phyloP scores from a whole-genome alignment of 1,140 invertebrate species.

The Ctenoplectra terminalis region DNA sequence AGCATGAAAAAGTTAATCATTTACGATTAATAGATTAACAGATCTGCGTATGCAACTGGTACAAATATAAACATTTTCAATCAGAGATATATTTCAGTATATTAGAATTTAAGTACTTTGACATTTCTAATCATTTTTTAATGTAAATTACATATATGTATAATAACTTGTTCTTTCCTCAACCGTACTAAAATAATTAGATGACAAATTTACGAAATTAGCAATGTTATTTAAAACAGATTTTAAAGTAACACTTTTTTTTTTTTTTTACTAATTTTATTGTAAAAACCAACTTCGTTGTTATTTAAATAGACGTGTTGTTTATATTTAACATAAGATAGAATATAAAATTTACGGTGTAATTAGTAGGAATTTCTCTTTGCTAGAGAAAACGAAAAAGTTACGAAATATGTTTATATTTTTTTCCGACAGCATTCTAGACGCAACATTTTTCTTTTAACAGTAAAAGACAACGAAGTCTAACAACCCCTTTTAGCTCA shows the following conservation, averaged over 20 bases:
- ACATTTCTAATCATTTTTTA: not conserved
- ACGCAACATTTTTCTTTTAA: slow-evolving; percentile 73
- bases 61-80: too few species aligned
- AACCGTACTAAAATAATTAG: not conserved
- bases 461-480: slow-evolving; percentile 78
- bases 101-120: too few species aligned
- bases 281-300: too few species aligned
- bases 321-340: too few species aligned
- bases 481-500: slow-evolving; percentile 62
- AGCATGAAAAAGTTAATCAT: not conserved
- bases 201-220: not conserved
- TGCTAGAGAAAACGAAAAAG: not conserved
- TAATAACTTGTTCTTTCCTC: slow-evolving; percentile 40
- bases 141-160: not conserved
- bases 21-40: too few species aligned
- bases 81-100: too few species aligned
- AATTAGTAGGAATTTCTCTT: slow-evolving; percentile 10
- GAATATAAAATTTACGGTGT: not conserved
- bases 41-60: too few species aligned
- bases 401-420: not conserved
- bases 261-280: too few species aligned
- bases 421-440: slow-evolving; percentile 10
- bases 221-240: too few species aligned
- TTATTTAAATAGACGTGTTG: too few species aligned
- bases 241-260: too few species aligned